Base-by-base conservation (phyloP, 2,888 invertebrate genomes). In the Osmoderma eremita region DNA sequence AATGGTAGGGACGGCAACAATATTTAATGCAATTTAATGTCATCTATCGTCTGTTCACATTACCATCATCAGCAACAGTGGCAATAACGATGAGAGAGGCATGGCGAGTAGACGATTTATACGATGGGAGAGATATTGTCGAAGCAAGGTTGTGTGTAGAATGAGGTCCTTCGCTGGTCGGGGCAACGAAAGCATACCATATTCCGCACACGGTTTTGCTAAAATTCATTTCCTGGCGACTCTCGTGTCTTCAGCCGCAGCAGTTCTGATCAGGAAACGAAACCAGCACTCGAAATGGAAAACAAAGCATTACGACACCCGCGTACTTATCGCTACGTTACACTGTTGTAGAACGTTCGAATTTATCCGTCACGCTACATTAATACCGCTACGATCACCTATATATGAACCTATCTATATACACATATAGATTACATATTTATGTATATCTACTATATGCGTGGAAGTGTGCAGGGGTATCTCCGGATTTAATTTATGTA, bases 191-290 rank as follows among this genome's bases (percentile, higher is more conserved):
- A 67, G 69, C 71, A 71, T 72, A 72, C 71, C 75, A 71, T 74
- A 75, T 75, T 74, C 76, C 75, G 74, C 77, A 77, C 77, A 76
- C 77, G 76, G 76, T 71, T 77, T 74, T 72, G 75, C 80, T 78
- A 79, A 80, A 81, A 81, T 81, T 81, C 81, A 81, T 81, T 81
- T 81, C 81, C 81, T 80, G 80, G 76, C 75, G 75, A 76, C 74
- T 77, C 75, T 75, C 78, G 75, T 77, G 80, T 80, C 80, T 79
- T 80, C 77, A 73, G 77, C 78, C 78, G 73, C 78, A 77, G 74
- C 75, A 70, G 71, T 70, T 63, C 72, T 76, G 79, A 78, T 77
- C 79, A 80, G 79, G 80, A 80, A 80, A 78, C 79, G 78, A 78
- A 78, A 77, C 77, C 77, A 72, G 78, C 76, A 76, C 78, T 78